These are phyloP conservation scores for Phoxinus phoxinus DNA, from an alignment of 2,113 vertebrate genomes.

Conservation along the genomic window DNA sequence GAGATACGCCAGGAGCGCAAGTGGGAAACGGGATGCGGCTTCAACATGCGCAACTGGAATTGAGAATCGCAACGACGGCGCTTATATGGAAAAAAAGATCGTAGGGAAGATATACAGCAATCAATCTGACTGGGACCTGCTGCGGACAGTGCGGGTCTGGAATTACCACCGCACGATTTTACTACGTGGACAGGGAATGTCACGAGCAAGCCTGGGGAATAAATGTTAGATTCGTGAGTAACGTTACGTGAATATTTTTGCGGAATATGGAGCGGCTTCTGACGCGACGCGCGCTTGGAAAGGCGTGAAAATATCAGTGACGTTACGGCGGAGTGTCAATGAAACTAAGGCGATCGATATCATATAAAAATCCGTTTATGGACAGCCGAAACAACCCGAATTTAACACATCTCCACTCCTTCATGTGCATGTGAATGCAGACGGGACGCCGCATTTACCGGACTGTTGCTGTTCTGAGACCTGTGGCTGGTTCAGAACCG, in stretches of 20 bases:
- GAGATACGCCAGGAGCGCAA: conserved; percentile 40
- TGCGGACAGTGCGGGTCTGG: conserved; percentile 18
- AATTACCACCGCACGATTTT: conserved; percentile 20
- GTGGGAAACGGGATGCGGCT: neutral
- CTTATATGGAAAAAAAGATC: conserved; percentile 52
- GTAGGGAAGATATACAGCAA: conserved; percentile 54
- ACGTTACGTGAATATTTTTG: neutral
- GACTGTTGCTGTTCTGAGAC: conserved; percentile 26
- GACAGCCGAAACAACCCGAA: neutral
- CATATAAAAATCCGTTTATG: neutral
- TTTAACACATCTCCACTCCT: neutral
- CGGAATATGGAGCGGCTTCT: conserved; percentile 9
- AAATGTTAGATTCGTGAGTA: neutral
- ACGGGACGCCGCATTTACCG: conserved; percentile 21
- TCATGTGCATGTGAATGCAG: neutral
- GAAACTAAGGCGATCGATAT: conserved; percentile 4
- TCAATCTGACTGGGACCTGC: conserved; percentile 61
- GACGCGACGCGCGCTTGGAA: conserved; percentile 23
- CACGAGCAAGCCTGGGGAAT: conserved; percentile 13
- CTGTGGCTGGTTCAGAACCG: conserved; percentile 32
- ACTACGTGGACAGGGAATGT: neutral
- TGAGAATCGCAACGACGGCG: conserved; percentile 52
- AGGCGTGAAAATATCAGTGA: conserved; percentile 59
- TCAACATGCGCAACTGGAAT: conserved; percentile 14
- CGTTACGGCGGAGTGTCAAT: conserved; percentile 46